phyloP scores from a whole-genome alignment of 1,140 invertebrate genomes.

The Lepidurus packardi region DNA sequence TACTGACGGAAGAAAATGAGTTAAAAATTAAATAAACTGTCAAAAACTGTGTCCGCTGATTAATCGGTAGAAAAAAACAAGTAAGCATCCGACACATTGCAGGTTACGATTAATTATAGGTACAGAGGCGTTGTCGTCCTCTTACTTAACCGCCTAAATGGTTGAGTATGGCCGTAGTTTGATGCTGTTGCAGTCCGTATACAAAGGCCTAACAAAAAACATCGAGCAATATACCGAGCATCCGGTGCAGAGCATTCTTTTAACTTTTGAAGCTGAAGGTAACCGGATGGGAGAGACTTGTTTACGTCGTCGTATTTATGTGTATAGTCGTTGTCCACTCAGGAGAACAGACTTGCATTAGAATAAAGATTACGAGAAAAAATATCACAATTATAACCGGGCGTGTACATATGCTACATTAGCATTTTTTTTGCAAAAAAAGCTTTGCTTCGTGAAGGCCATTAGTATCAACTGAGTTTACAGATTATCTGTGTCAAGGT shows the following conservation, averaged over 20 bases:
- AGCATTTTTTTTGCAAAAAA: too few species aligned
- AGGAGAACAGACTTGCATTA: not conserved
- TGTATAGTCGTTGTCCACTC: not conserved
- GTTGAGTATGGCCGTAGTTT: too few species aligned
- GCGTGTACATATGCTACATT: too few species aligned
- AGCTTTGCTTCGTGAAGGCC: not conserved
- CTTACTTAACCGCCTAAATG: too few species aligned
- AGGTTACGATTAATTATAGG: too few species aligned
- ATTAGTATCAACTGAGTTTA: not conserved
- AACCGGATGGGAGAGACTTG: constrained; percentile 4
- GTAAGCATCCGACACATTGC: too few species aligned
- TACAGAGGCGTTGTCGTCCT: too few species aligned
- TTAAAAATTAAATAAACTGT: too few species aligned
- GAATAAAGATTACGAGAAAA: not conserved
- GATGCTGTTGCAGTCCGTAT: not conserved
- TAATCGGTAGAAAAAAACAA: too few species aligned
- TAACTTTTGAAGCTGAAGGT: not conserved
- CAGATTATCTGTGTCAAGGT: not conserved
- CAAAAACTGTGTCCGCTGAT: too few species aligned
- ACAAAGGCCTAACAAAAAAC: not conserved
- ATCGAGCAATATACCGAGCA: not conserved
- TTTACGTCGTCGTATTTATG: not conserved
- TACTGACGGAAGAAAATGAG: too few species aligned
- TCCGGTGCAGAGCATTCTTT: not conserved
- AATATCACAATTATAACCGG: too few species aligned